These are phyloP conservation scores for Pimpla rufipes DNA, from an alignment of 2,888 invertebrate genomes.

Conservation along the genomic window DNA sequence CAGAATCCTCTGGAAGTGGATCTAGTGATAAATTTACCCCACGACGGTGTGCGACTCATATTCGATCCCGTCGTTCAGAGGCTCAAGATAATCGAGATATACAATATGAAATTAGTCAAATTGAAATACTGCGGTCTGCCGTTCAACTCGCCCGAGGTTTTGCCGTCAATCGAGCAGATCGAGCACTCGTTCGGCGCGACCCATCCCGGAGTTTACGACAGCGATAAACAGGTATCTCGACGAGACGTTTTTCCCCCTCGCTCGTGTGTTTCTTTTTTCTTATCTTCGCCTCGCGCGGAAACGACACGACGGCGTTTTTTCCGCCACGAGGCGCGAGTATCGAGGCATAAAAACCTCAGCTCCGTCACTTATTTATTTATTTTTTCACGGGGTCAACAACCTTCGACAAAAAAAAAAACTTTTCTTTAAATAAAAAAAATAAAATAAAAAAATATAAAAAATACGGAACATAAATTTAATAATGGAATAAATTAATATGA, in stretches of 20 bases:
- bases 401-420: too few species aligned
- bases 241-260: not conserved
- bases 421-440: too few species aligned
- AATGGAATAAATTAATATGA: too few species aligned
- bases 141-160: constrained; percentile 96
- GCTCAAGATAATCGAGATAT: constrained; percentile 98
- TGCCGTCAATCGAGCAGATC: constrained; percentile 98
- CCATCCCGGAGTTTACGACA: constrained; percentile 98
- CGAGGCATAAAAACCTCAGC: too few species aligned
- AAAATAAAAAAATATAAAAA: too few species aligned
- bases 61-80: constrained; percentile 98
- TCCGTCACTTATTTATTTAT: too few species aligned
- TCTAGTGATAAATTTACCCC: constrained; percentile 97
- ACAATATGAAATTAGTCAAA: constrained; percentile 98
- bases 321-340: too few species aligned
- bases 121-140: constrained; percentile 97
- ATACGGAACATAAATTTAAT: too few species aligned
- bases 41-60: constrained; percentile 98
- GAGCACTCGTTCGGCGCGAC: constrained; percentile 99
- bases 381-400: too few species aligned
- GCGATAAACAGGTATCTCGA: constrained; percentile 91
- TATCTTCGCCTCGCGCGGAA: too few species aligned
- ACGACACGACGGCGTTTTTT: too few species aligned
- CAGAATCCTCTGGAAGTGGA: constrained; percentile 98
- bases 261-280: not conserved